Conservation (phyloP, 1,140 invertebrate species). For the Pseudobourletiella spinata region DNA sequence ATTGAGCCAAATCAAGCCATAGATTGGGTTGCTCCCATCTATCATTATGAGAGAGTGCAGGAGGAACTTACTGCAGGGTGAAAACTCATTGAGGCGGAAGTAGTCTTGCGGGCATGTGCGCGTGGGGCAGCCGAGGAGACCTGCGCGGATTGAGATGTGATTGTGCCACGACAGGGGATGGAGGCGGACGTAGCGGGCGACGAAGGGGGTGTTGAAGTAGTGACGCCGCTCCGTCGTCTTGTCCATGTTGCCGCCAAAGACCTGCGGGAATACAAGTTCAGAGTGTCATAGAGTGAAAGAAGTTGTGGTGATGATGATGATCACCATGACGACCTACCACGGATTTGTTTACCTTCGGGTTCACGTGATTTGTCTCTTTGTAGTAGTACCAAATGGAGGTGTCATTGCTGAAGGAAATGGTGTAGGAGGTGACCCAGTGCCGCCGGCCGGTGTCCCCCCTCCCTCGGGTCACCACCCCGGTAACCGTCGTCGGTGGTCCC, state of each 20-base stretch:
- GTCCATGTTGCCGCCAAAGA: slow-evolving; percentile 51
- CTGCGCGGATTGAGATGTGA: slow-evolving; percentile 46
- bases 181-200: slow-evolving; percentile 46
- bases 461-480: slow-evolving; percentile 49
- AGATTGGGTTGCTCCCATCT: no score
- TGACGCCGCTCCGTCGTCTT: slow-evolving; percentile 46
- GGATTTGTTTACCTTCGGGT: slow-evolving; percentile 44
- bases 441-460: slow-evolving; percentile 46
- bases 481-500: slow-evolving; percentile 49
- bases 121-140: slow-evolving; percentile 48
- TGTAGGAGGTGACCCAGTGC: slow-evolving; percentile 51
- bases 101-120: slow-evolving; percentile 46
- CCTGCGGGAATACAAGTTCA: slow-evolving; percentile 39
- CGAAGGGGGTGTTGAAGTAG: slow-evolving; percentile 49
- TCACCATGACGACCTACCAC: no score
- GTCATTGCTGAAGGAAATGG: slow-evolving; percentile 51
- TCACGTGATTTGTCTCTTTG: slow-evolving; percentile 49
- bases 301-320: no score
- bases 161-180: slow-evolving; percentile 48
- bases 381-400: slow-evolving; percentile 49
- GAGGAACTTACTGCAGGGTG: slow-evolving; percentile 48
- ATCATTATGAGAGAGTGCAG: no score
- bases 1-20: no score
- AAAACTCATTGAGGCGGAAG: slow-evolving; percentile 46
- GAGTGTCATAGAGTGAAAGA: no score